Conservation (phyloP, 2,888 invertebrate genomes). For the Sialis fuliginosa region DNA sequence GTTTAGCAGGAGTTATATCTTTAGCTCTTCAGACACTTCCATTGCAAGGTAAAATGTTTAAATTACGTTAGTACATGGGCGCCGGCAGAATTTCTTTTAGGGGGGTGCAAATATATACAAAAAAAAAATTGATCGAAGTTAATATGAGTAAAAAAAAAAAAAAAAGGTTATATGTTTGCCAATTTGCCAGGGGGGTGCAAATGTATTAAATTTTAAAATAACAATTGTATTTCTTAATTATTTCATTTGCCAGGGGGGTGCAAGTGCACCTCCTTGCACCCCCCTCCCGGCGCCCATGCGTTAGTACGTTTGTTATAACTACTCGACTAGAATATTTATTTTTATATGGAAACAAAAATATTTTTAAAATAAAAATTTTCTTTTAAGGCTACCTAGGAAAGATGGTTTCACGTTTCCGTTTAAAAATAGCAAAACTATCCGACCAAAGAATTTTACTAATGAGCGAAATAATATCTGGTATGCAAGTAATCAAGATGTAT, state of each 20-base stretch:
- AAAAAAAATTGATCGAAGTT: background rate
- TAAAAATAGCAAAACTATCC: slow-evolving; percentile 30
- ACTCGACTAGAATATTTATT: background rate
- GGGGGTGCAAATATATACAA: no score
- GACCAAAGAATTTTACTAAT: slow-evolving; percentile 52
- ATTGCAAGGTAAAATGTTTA: slow-evolving; percentile 25
- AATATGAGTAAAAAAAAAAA: no score
- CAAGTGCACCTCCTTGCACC: no score
- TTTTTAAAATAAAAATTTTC: background rate
- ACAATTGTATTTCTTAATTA: no score
- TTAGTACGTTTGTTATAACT: background rate
- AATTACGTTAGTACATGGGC: background rate
- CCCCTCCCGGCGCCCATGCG: no score
- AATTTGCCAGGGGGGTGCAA: no score
- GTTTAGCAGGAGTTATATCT: slow-evolving; percentile 36
- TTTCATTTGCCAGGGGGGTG: no score
- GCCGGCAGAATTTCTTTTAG: no score
- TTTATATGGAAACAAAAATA: background rate
- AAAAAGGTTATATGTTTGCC: no score
- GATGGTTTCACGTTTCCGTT: slow-evolving; percentile 19
- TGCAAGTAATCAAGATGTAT: slow-evolving; percentile 64
- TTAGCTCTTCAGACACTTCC: slow-evolving; percentile 31
- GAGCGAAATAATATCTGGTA: slow-evolving; percentile 57
- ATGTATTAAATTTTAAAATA: no score
- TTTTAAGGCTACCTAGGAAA: slow-evolving; percentile 26